Conservation (phyloP, 92 coral and sea anemone genomes). For the Phenganax stokvisi region DNA sequence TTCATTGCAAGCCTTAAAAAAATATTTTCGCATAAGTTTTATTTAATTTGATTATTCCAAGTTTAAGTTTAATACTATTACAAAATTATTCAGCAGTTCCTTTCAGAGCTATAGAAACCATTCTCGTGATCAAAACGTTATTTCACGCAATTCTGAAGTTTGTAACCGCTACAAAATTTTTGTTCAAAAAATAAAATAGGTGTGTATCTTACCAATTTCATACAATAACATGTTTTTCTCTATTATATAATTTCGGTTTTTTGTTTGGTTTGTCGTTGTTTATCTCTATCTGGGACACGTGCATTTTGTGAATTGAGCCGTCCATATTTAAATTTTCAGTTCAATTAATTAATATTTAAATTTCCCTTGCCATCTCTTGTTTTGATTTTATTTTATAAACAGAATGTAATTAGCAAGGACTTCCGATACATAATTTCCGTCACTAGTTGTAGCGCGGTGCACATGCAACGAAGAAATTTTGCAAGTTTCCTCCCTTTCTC, state of each 20-base stretch:
- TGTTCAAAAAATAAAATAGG: no score
- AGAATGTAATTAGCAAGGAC: neutral
- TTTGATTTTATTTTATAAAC: neutral
- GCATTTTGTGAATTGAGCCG: neutral
- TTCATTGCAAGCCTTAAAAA: neutral
- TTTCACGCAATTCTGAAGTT: no score
- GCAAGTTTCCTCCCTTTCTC: neutral
- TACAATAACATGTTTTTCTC: neutral
- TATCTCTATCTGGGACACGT: neutral
- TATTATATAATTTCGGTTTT: neutral
- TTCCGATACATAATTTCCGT: neutral
- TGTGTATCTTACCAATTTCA: neutral
- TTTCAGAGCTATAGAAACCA: no score
- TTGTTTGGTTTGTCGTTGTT: neutral
- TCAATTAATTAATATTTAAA: no score
- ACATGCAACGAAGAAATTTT: neutral
- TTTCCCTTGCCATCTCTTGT: no score
- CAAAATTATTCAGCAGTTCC: no score
- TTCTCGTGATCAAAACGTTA: no score
- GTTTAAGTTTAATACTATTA: no score
- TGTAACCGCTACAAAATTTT: no score
- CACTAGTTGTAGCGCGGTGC: neutral
- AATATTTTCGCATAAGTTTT: no score
- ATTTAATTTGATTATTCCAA: no score
- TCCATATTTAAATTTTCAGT: no score